Evolutionary conservation across 2,113 vertebrate species (phyloP).

Genomic region (Todiramphus chloris): DNA sequence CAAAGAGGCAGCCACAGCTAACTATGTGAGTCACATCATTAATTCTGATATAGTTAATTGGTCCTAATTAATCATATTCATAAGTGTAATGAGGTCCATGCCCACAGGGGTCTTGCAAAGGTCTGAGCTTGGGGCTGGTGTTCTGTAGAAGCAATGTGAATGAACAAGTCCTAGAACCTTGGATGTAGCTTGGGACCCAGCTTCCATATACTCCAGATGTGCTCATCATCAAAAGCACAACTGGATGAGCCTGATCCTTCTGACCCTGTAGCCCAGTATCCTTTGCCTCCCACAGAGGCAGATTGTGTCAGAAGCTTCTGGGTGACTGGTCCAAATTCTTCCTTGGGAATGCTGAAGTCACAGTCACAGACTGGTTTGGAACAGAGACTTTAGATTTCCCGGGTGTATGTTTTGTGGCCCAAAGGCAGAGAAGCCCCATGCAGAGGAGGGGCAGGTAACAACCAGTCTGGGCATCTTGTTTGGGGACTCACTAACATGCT

Average conservation of each 20-base stretch:
- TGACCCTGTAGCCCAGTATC: background rate
- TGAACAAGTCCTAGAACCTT: background rate
- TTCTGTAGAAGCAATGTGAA: background rate
- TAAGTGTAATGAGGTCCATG: slow-evolving; percentile 1
- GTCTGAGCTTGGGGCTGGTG: background rate
- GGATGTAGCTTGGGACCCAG: background rate
- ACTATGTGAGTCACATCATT: slow-evolving; percentile 1
- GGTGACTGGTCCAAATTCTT: background rate
- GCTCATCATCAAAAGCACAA: fast-evolving
- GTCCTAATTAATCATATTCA: slow-evolving; percentile 37
- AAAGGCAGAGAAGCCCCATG: background rate
- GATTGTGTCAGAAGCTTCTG: background rate
- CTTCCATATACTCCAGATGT: fast-evolving
- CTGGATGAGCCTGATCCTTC: background rate
- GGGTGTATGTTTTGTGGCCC: background rate
- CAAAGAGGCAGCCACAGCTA: background rate
- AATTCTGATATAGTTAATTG: slow-evolving; percentile 23
- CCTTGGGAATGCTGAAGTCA: background rate
- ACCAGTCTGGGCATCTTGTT: background rate
- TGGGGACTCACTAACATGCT: background rate
- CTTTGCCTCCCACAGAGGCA: background rate
- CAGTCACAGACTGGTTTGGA: background rate
- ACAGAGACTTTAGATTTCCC: background rate
- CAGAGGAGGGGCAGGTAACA: background rate
- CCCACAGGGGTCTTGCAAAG: background rate